A percentile compares a stretch with the other conserved stretches of the same genome.
Conservation (phyloP, 1,140 invertebrate genomes). For the Epicauta chinensis region DNA sequence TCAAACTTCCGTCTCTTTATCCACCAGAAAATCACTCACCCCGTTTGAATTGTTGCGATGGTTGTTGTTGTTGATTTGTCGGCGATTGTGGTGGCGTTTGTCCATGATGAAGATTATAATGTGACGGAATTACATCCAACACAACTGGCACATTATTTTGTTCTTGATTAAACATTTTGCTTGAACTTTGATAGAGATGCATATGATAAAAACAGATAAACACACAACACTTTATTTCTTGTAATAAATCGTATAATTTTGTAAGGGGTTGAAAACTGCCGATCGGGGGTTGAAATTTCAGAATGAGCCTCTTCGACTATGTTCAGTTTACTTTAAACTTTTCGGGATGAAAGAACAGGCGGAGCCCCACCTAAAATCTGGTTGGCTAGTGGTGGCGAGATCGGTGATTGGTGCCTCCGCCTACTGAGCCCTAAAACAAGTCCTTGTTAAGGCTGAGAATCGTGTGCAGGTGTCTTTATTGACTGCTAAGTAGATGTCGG, state of each 20-base stretch:
- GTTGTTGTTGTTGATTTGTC: slow-evolving; percentile 28
- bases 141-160: slow-evolving; percentile 29
- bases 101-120: slow-evolving; percentile 34
- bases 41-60: slow-evolving; percentile 25
- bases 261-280: background rate
- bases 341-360: background rate
- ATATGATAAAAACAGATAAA: slow-evolving; percentile 6
- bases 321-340: background rate
- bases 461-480: slow-evolving; percentile 33
- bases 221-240: background rate
- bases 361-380: slow-evolving; percentile 17
- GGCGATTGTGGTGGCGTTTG: slow-evolving; percentile 36
- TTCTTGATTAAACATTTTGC: slow-evolving; percentile 36
- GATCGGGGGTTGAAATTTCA: slow-evolving; percentile 1
- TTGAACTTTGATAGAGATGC: slow-evolving; percentile 22
- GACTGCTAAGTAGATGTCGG: slow-evolving; percentile 38
- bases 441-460: slow-evolving; percentile 24
- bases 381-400: slow-evolving; percentile 20
- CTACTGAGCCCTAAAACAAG: slow-evolving; percentile 17
- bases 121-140: slow-evolving; percentile 36
- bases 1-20: slow-evolving; percentile 25
- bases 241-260: background rate
- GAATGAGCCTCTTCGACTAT: background rate
- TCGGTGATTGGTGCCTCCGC: slow-evolving; percentile 22
- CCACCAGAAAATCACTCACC: slow-evolving; percentile 24